Percentiles rank a stretch among this genome's conserved stretches.
These are phyloP conservation scores for Chironomus striatipennis DNA, from an alignment of 1,140 invertebrate genomes.

Conservation along the genomic window DNA sequence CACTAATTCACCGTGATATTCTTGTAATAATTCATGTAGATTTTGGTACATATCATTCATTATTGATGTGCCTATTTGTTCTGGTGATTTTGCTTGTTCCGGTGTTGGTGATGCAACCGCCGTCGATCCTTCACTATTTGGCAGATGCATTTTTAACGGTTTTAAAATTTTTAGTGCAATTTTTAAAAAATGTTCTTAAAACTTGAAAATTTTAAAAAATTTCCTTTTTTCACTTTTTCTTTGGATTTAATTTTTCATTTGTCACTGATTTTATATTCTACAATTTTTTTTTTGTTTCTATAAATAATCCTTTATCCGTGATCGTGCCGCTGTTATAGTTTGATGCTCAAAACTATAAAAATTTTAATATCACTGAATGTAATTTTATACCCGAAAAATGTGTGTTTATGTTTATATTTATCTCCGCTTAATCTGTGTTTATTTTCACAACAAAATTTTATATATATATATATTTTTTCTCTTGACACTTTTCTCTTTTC, in stretches of 20 bases:
- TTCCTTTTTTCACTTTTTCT: not conserved
- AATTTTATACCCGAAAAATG: too few species aligned
- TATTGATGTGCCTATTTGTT: slow-evolving; percentile 41
- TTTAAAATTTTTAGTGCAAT: not conserved
- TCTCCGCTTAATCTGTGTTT: not conserved
- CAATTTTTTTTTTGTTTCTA: not conserved
- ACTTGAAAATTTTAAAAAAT: not conserved
- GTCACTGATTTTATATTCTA: not conserved
- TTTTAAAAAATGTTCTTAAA: not conserved
- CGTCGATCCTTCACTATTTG: slow-evolving; percentile 35
- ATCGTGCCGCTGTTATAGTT: too few species aligned
- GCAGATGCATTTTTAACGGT: slow-evolving; percentile 15
- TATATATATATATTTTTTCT: not conserved
- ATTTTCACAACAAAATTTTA: not conserved
- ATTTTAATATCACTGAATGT: too few species aligned
- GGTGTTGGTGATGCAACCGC: slow-evolving; percentile 29
- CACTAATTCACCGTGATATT: slow-evolving; percentile 82
- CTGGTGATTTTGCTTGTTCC: slow-evolving; percentile 21
- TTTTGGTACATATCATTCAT: slow-evolving; percentile 61
- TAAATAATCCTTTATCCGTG: not conserved
- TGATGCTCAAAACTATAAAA: not conserved
- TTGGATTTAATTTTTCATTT: not conserved
- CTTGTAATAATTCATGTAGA: slow-evolving; percentile 68
- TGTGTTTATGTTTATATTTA: too few species aligned
- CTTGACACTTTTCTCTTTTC: not conserved